phyloP scores from a whole-genome alignment of 2,113 vertebrate species.

The Macaca fascicularis region DNA sequence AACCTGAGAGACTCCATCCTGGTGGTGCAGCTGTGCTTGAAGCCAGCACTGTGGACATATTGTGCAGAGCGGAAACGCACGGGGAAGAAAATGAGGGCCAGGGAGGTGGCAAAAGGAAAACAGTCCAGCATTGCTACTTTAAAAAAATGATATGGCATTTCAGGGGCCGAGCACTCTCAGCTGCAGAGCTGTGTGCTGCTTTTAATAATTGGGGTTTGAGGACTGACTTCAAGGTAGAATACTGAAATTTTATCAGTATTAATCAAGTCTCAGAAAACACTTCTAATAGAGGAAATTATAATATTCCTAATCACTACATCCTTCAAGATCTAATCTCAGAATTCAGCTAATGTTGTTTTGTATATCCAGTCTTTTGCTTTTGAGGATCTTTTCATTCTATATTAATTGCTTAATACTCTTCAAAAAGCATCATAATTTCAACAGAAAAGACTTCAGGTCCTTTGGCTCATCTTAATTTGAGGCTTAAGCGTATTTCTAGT shows the following conservation, averaged over 20 bases:
- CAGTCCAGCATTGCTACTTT: constrained; percentile 22
- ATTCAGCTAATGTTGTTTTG: not conserved
- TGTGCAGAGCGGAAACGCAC: constrained; percentile 56
- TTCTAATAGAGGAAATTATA: constrained; percentile 9
- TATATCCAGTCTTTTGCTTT: not conserved
- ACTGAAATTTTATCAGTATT: not conserved
- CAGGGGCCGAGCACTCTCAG: not conserved
- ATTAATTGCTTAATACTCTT: not conserved
- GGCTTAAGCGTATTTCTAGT: not conserved
- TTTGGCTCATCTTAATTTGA: not conserved
- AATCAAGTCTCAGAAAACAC: not conserved
- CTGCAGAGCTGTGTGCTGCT: not conserved
- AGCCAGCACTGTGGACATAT: constrained; percentile 62
- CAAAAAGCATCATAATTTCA: not conserved
- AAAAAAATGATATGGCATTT: not conserved
- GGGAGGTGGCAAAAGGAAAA: not conserved
- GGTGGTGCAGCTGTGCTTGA: constrained; percentile 77
- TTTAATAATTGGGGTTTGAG: not conserved
- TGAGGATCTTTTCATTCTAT: constrained; percentile 3
- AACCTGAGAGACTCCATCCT: constrained; percentile 72
- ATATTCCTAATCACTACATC: not conserved
- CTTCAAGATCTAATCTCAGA: constrained; percentile 35
- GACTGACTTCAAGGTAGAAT: not conserved
- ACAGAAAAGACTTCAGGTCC: not conserved
- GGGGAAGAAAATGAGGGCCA: not conserved